Conservation (phyloP, 2,888 invertebrate genomes). For the Hermaeophaga mercurialis region DNA sequence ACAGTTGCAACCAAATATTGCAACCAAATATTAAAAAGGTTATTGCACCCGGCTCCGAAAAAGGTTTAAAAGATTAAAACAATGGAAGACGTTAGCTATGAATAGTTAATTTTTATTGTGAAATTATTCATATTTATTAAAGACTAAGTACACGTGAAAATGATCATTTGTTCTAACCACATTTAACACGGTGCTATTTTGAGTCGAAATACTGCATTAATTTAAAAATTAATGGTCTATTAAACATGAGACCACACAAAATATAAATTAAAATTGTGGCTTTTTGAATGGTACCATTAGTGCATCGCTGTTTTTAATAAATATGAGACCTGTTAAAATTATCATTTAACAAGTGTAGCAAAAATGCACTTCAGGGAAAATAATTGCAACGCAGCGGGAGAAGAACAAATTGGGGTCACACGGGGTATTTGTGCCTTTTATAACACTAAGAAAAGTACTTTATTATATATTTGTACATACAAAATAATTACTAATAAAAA, state of each 20-base stretch:
- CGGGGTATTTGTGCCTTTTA: not conserved
- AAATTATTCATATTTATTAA: conserved; percentile 46
- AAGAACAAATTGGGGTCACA: conserved; percentile 1
- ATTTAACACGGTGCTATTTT: conserved; percentile 41
- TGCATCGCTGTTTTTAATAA: conserved; percentile 37
- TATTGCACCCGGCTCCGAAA: not conserved
- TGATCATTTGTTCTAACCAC: conserved; percentile 39
- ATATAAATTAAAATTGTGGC: conserved; percentile 43
- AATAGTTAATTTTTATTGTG: conserved; percentile 47
- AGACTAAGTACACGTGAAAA: conserved; percentile 38
- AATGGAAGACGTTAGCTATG: conserved; percentile 42
- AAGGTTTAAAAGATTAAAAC: conserved; percentile 38
- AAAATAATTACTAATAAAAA: too few species aligned
- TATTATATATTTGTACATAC: too few species aligned
- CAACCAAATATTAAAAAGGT: not conserved
- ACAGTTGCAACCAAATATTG: too few species aligned
- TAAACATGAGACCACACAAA: conserved; percentile 44
- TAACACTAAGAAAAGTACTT: not conserved
- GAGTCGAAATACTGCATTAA: conserved; percentile 45
- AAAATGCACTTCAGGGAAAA: conserved; percentile 26
- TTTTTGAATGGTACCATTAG: conserved; percentile 39
- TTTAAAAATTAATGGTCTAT: conserved; percentile 48
- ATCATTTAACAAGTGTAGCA: conserved; percentile 28
- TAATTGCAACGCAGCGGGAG: conserved; percentile 20
- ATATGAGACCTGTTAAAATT: conserved; percentile 32